phyloP scores from a whole-genome alignment of 2,113 vertebrate species.

The Morone saxatilis region DNA sequence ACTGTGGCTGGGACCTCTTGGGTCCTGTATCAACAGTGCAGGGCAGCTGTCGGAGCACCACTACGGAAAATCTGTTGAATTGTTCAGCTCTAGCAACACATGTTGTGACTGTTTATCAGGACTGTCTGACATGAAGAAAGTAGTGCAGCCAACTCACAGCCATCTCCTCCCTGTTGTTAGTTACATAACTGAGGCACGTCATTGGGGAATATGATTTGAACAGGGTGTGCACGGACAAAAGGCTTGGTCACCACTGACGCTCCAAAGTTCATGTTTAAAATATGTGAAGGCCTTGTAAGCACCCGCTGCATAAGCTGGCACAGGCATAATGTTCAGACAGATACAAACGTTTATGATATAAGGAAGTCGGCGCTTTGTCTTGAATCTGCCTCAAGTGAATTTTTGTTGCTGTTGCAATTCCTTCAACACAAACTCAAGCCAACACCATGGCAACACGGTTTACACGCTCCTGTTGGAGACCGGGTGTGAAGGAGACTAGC shows the following conservation, averaged over 20 bases:
- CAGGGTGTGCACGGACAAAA: constrained; percentile 48
- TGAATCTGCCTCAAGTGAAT: neutral
- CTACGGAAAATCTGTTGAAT: constrained; percentile 14
- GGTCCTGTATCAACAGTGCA: neutral
- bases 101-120: neutral
- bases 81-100: constrained; percentile 5
- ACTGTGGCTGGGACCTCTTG: constrained; percentile 23
- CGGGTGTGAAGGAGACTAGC: constrained; percentile 45
- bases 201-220: constrained; percentile 49
- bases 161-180: constrained; percentile 46
- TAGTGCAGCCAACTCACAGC: constrained; percentile 18
- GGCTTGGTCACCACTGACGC: constrained; percentile 36
- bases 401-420: neutral
- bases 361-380: neutral
- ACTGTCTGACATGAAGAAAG: constrained; percentile 15
- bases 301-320: neutral
- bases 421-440: constrained; percentile 25
- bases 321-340: neutral
- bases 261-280: constrained; percentile 2
- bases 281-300: neutral
- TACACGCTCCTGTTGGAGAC: constrained; percentile 33
- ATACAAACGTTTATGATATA: neutral
- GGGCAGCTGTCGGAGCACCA: constrained; percentile 59
- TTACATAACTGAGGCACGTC: constrained; percentile 63
- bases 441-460: constrained; percentile 57